Percentiles rank a stretch among this genome's conserved stretches.
Conservation (phyloP, 2,888 invertebrate genomes). For the Drosophila paracracens region DNA sequence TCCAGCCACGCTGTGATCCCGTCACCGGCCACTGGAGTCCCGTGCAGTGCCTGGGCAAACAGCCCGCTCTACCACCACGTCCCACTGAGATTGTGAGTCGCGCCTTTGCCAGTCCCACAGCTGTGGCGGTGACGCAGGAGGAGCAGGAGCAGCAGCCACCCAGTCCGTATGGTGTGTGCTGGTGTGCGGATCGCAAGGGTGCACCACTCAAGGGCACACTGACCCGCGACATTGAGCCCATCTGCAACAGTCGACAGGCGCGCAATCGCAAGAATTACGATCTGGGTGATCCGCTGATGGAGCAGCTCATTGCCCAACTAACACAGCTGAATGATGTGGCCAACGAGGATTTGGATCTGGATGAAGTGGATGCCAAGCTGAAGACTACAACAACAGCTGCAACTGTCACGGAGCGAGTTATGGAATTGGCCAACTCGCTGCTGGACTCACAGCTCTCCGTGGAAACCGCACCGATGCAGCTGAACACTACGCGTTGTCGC, state of each 20-base stretch:
- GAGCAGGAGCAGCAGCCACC: slow-evolving; percentile 29
- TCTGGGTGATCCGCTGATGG: slow-evolving; percentile 86
- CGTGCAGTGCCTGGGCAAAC: slow-evolving; percentile 90
- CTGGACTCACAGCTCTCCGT: slow-evolving; percentile 83
- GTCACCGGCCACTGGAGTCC: slow-evolving; percentile 92
- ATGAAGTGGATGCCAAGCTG: slow-evolving; percentile 56
- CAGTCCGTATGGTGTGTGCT: slow-evolving; percentile 89
- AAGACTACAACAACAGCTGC: slow-evolving; percentile 42
- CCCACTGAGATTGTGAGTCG: slow-evolving; percentile 66
- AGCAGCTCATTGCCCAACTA: slow-evolving; percentile 90
- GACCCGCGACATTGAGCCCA: slow-evolving; percentile 90
- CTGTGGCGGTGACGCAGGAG: background rate
- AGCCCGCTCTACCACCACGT: slow-evolving; percentile 79
- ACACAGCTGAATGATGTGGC: slow-evolving; percentile 86
- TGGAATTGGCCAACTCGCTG: slow-evolving; percentile 81
- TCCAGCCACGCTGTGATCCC: slow-evolving; percentile 91
- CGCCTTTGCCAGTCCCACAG: slow-evolving; percentile 51
- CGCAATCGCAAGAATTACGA: slow-evolving; percentile 86
- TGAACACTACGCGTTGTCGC: slow-evolving; percentile 85
- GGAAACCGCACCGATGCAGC: slow-evolving; percentile 76
- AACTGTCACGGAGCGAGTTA: slow-evolving; percentile 74
- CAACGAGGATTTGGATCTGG: slow-evolving; percentile 56
- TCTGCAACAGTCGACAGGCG: slow-evolving; percentile 92
- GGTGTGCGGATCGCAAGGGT: slow-evolving; percentile 94
- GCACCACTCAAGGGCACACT: slow-evolving; percentile 93